A percentile compares a stretch with the other conserved stretches of the same genome.
phyloP scores from a whole-genome alignment of 2,888 invertebrate genomes.

The Ennomos quercinarius region DNA sequence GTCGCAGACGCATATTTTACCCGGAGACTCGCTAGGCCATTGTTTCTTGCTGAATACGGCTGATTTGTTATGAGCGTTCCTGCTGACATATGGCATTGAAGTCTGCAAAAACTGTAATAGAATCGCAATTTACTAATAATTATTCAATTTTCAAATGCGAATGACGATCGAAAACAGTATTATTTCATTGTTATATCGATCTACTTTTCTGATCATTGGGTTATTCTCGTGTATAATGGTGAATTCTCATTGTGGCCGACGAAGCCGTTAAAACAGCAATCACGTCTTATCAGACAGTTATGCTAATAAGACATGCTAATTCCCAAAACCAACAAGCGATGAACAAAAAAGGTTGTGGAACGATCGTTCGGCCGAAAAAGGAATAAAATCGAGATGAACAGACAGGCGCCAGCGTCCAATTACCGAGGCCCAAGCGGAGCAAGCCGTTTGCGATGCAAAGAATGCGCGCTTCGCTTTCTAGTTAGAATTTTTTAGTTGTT shows the following conservation, averaged over 20 bases:
- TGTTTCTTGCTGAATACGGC: slow-evolving; percentile 52
- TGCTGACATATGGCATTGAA: slow-evolving; percentile 13
- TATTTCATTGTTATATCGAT: no score
- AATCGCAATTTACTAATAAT: no score
- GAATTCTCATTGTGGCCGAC: slow-evolving; percentile 2
- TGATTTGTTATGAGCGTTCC: slow-evolving; percentile 60
- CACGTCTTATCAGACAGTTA: slow-evolving; percentile 78
- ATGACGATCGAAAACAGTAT: neutral
- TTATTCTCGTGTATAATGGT: neutral
- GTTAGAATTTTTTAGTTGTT: slow-evolving; percentile 56
- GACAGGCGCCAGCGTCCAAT: slow-evolving; percentile 82
- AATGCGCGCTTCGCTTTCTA: slow-evolving; percentile 58
- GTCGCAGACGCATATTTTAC: slow-evolving; percentile 78
- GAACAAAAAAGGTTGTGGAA: slow-evolving; percentile 60
- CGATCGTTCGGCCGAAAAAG: slow-evolving; percentile 68
- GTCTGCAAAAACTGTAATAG: no score
- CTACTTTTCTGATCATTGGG: no score
- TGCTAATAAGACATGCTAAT: slow-evolving; percentile 86
- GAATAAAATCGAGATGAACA: slow-evolving; percentile 65
- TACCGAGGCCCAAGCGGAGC: slow-evolving; percentile 45
- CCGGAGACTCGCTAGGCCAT: slow-evolving; percentile 55
- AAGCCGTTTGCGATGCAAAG: slow-evolving; percentile 35
- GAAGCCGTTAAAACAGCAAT: slow-evolving; percentile 78
- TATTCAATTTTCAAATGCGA: no score
- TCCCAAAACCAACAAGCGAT: slow-evolving; percentile 83